Evolutionary conservation across 2,888 invertebrate species (phyloP).

Genomic region (Luffia ferchaultella): DNA sequence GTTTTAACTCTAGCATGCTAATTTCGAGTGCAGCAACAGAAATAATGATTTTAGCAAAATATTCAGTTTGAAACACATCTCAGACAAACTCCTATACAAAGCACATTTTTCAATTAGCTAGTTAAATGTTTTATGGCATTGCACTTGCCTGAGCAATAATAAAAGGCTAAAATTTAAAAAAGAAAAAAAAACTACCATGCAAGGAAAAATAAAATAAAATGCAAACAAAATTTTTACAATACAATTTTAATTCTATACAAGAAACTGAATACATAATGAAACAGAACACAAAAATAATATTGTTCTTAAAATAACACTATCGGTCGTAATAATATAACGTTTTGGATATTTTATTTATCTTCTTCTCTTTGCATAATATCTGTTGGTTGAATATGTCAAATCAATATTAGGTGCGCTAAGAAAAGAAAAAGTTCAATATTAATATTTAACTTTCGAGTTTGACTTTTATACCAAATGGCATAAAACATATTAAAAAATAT

Average conservation of each 20-base stretch:
- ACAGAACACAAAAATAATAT: constrained; percentile 14
- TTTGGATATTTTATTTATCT: constrained; percentile 9
- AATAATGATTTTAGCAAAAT: not conserved
- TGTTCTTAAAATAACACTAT: not conserved
- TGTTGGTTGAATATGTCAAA: constrained; percentile 46
- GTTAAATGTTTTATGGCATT: no score
- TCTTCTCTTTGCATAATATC: constrained; percentile 53
- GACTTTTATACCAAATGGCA: no score
- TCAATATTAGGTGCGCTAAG: constrained; percentile 60
- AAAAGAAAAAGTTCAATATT: constrained; percentile 35
- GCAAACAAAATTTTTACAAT: constrained; percentile 32
- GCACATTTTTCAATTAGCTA: no score
- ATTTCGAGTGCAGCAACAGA: not conserved
- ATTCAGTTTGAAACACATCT: no score
- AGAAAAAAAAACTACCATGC: constrained; percentile 12
- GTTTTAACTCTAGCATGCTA: not conserved
- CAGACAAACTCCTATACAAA: no score
- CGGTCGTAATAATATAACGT: not conserved
- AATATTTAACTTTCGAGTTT: no score
- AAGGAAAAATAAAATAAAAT: constrained; percentile 14
- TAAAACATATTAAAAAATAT: no score
- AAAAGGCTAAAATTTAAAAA: no score
- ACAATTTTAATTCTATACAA: constrained; percentile 25
- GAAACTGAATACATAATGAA: constrained; percentile 4
- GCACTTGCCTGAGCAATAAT: no score